Conservation (phyloP, 92 coral and sea anemone species). For the Chrysogorgia sp. region DNA sequence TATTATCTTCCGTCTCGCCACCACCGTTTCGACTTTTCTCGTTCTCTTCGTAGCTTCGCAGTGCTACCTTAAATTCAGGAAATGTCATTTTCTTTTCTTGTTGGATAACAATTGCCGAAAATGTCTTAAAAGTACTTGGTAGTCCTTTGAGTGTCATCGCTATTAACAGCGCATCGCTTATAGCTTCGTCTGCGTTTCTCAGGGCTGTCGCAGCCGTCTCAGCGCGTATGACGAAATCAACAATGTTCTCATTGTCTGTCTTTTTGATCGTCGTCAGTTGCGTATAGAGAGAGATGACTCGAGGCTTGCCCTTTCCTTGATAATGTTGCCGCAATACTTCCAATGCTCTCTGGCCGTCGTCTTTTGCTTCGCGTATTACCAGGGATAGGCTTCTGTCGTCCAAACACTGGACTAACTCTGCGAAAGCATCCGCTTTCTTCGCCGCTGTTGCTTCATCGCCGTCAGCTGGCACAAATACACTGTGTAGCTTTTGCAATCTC, state of each 20-base stretch:
- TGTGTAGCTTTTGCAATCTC: conserved; percentile 45
- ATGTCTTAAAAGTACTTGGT: conserved; percentile 49
- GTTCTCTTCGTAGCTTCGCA: conserved; percentile 44
- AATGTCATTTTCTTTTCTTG: conserved; percentile 43
- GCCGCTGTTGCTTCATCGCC: too few species aligned
- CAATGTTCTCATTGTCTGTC: conserved; percentile 28
- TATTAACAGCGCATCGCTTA: conserved; percentile 44
- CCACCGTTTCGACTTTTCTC: too few species aligned
- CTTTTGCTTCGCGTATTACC: conserved; percentile 47
- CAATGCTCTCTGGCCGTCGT: conserved; percentile 48
- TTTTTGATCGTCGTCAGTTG: conserved; percentile 48
- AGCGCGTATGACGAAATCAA: conserved; percentile 52
- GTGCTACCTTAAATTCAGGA: conserved; percentile 50
- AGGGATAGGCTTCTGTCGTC: conserved; percentile 52
- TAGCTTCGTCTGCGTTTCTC: conserved; percentile 43
- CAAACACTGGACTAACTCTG: conserved; percentile 56
- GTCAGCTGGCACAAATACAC: too few species aligned
- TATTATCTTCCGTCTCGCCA: too few species aligned
- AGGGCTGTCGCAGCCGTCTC: conserved; percentile 57
- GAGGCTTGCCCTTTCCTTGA: conserved; percentile 1
- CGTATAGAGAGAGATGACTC: conserved; percentile 43
- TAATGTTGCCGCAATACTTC: conserved; percentile 43
- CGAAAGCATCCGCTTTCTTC: too few species aligned
- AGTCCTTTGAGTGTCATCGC: conserved; percentile 57
- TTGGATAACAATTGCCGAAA: conserved; percentile 47